Conservation (phyloP, 2,888 invertebrate genomes). For the Gymnocheta viridis region DNA sequence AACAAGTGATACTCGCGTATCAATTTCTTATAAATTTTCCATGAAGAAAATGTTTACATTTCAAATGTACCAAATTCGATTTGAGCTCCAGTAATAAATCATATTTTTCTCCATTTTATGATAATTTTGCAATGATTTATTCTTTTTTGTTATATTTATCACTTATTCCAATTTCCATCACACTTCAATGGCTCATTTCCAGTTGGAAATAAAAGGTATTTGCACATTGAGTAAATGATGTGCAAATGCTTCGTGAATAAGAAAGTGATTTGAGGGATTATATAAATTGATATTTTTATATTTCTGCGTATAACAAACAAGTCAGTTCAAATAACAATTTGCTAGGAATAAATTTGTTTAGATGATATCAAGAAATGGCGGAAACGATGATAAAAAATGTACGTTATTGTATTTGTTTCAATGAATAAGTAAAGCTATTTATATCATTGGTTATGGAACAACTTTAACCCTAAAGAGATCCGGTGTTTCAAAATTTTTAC, state of each 20-base stretch:
- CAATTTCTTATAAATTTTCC: no score
- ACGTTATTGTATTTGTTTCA: background rate
- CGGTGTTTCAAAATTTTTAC: no score
- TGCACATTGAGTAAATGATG: background rate
- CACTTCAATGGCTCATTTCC: slow-evolving; percentile 55
- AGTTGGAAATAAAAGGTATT: slow-evolving; percentile 16
- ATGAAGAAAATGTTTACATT: background rate
- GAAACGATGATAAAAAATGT: background rate
- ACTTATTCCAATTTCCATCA: slow-evolving; percentile 30
- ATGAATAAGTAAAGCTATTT: background rate
- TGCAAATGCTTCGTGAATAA: background rate
- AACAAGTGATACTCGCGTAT: background rate
- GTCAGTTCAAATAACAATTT: slow-evolving; percentile 23
- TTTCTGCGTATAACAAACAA: no score
- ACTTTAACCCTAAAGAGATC: no score
- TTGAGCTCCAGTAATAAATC: slow-evolving; percentile 39
- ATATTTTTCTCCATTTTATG: slow-evolving; percentile 22
- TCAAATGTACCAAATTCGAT: background rate
- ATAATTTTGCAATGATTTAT: slow-evolving; percentile 33
- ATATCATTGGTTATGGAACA: background rate
- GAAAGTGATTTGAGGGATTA: background rate
- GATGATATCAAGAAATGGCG: background rate
- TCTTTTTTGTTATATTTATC: slow-evolving; percentile 4
- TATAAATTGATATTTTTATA: background rate
- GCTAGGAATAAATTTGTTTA: slow-evolving; percentile 2